Percentiles rank a stretch among this genome's conserved stretches.
phyloP scores from a whole-genome alignment of 2,888 invertebrate genomes.

The Eurois occulta region DNA sequence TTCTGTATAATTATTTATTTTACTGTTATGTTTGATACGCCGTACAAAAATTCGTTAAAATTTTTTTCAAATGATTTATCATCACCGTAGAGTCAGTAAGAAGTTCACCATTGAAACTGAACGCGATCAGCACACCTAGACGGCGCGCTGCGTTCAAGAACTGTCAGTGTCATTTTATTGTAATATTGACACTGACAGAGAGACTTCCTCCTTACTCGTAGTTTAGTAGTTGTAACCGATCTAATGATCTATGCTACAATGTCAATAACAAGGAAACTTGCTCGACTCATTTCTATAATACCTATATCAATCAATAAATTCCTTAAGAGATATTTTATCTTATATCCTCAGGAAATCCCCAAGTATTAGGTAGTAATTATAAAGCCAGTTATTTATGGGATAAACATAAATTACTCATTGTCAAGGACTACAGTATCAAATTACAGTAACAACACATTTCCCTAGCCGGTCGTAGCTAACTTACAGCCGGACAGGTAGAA shows the following conservation, averaged over 20 bases:
- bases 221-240: background rate
- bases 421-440: slow-evolving; percentile 28
- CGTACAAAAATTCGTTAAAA: background rate
- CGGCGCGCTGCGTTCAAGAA: background rate
- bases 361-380: slow-evolving; percentile 13
- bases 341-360: slow-evolving; percentile 33
- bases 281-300: background rate
- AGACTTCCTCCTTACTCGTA: background rate
- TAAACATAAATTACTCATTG: slow-evolving; percentile 34
- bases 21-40: slow-evolving; percentile 13
- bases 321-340: slow-evolving; percentile 1
- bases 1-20: slow-evolving; percentile 25
- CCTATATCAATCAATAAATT: slow-evolving; percentile 3
- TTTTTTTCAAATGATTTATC: slow-evolving; percentile 10
- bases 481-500: background rate
- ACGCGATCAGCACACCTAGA: background rate
- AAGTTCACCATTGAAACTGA: background rate
- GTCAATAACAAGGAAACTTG: background rate
- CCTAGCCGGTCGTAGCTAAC: slow-evolving; percentile 4
- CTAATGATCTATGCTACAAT: background rate
- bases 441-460: slow-evolving; percentile 29
- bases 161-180: background rate
- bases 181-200: background rate
- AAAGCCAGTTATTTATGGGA: slow-evolving; percentile 27
- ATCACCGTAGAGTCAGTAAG: background rate